phyloP scores from a whole-genome alignment of 2,888 invertebrate species.

The Chloroclystis v-ata region DNA sequence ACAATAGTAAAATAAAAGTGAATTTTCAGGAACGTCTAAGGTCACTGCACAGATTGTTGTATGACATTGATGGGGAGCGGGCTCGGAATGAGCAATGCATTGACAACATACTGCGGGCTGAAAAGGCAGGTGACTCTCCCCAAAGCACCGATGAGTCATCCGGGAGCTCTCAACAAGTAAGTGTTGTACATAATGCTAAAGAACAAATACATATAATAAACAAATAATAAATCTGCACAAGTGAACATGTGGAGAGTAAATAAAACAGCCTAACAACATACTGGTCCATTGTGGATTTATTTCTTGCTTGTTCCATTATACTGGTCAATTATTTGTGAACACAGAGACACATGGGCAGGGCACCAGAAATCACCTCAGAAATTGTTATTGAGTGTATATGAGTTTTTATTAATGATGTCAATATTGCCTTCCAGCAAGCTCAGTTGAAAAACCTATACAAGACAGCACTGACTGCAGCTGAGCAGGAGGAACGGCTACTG shows the following conservation, averaged over 20 bases:
- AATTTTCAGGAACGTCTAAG: conserved; percentile 84
- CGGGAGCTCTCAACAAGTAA: conserved; percentile 63
- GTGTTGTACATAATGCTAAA: too few species aligned
- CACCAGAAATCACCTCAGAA: too few species aligned
- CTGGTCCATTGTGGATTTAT: too few species aligned
- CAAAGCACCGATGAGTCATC: conserved; percentile 63
- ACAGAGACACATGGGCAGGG: too few species aligned
- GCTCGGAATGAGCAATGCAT: conserved; percentile 89
- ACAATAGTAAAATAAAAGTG: neutral
- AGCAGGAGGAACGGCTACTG: conserved; percentile 89
- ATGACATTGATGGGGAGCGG: conserved; percentile 89
- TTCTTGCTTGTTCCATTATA: too few species aligned
- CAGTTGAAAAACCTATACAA: conserved; percentile 90
- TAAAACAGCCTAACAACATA: too few species aligned
- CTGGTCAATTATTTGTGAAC: too few species aligned
- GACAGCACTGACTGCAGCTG: conserved; percentile 87
- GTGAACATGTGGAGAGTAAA: too few species aligned
- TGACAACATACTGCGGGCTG: conserved; percentile 86
- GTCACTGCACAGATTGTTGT: conserved; percentile 85
- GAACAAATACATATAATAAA: too few species aligned
- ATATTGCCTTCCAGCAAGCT: conserved; percentile 74
- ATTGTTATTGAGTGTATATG: too few species aligned
- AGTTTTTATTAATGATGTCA: too few species aligned
- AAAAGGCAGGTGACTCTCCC: conserved; percentile 67
- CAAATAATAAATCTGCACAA: too few species aligned